Percentiles rank a stretch among this genome's conserved stretches.
These are phyloP conservation scores for Julus scanicus DNA, from an alignment of 2,888 invertebrate species.

Conservation along the genomic window DNA sequence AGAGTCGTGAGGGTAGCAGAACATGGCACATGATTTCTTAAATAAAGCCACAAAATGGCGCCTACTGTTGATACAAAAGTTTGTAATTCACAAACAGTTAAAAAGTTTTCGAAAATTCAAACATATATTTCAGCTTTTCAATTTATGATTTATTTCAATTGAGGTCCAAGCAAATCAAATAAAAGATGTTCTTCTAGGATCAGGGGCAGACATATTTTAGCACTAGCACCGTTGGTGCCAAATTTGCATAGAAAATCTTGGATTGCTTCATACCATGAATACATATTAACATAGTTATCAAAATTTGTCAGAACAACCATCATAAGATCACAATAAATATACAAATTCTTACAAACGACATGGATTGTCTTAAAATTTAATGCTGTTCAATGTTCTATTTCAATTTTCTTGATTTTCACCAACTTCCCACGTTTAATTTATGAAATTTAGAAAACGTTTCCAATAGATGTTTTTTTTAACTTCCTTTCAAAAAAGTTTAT, in stretches of 20 bases:
- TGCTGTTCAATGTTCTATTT: no score
- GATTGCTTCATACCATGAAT: neutral
- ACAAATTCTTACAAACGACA: conserved; percentile 3
- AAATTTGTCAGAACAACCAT: neutral
- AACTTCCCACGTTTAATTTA: no score
- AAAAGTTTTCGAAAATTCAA: no score
- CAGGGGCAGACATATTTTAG: neutral
- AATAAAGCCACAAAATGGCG: neutral
- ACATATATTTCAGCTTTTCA: no score
- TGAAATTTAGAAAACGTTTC: neutral
- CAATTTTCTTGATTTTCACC: no score
- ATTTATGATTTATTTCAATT: no score
- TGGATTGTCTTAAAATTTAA: conserved; percentile 9
- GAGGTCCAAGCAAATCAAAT: neutral
- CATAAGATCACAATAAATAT: conserved; percentile 18
- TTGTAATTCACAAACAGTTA: neutral
- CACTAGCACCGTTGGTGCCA: neutral
- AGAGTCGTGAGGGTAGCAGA: neutral
- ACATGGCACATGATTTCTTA: neutral
- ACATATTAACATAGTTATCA: conserved; percentile 8
- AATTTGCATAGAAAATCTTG: conserved; percentile 12
- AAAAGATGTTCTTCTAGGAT: neutral
- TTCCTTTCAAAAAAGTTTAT: no score
- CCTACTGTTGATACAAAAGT: neutral
- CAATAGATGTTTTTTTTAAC: no score